Conservation (phyloP, 2,888 invertebrate genomes). For the Tetramorium bicarinatum region DNA sequence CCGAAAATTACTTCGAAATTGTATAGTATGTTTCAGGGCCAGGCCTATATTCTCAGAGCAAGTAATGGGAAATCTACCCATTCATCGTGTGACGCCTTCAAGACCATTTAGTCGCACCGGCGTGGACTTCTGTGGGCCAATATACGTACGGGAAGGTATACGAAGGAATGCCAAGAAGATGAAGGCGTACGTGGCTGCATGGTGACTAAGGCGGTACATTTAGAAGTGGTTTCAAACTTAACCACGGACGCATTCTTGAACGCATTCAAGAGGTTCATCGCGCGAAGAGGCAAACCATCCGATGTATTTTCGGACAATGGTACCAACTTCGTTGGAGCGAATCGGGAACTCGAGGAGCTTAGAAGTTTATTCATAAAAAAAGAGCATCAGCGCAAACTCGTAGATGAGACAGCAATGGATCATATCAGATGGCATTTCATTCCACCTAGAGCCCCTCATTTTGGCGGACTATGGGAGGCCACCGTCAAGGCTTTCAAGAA, state of each 20-base stretch:
- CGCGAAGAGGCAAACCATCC: background rate
- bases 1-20: no score
- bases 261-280: background rate
- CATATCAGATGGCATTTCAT: background rate
- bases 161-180: slow-evolving; percentile 35
- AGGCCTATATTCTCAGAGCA: no score
- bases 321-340: background rate
- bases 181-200: slow-evolving; percentile 26
- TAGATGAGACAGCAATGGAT: background rate
- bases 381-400: background rate
- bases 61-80: no score
- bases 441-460: background rate
- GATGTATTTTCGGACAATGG: background rate
- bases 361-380: background rate
- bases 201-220: slow-evolving; percentile 5
- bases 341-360: background rate
- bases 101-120: no score
- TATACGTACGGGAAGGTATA: slow-evolving; percentile 28
- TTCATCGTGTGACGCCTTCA: no score
- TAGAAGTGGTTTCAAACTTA: slow-evolving; percentile 11
- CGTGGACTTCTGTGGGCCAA: no score
- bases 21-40: no score
- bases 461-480: no score
- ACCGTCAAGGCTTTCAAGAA: background rate
- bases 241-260: background rate